These are phyloP conservation scores for Scomber japonicus DNA, from an alignment of 2,113 vertebrate species.

Conservation along the genomic window DNA sequence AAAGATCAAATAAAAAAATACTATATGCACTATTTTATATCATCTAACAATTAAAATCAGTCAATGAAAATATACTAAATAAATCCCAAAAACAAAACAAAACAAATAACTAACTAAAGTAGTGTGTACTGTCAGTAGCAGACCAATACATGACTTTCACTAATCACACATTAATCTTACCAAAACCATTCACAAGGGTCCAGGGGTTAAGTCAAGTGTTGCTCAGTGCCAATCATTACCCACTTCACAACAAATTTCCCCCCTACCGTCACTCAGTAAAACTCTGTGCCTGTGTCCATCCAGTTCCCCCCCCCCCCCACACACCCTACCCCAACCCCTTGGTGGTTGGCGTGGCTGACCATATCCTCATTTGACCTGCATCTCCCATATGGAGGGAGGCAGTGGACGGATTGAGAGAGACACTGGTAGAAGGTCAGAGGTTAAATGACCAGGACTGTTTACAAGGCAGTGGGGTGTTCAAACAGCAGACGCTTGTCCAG, in stretches of 20 bases:
- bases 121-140: not conserved
- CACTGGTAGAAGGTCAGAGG: slow-evolving; percentile 71
- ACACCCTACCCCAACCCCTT: not conserved
- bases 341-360: slow-evolving; percentile 40
- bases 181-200: not conserved
- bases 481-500: slow-evolving; percentile 41
- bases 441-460: slow-evolving; percentile 84
- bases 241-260: slow-evolving; percentile 57
- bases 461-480: slow-evolving; percentile 66
- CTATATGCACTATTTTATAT: too few species aligned
- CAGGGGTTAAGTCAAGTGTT: slow-evolving; percentile 25
- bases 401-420: slow-evolving; percentile 42
- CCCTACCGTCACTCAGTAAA: slow-evolving; percentile 33
- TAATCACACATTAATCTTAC: slow-evolving; percentile 18
- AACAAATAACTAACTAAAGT: not conserved
- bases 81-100: too few species aligned
- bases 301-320: not conserved
- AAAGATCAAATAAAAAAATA: too few species aligned
- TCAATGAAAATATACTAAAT: too few species aligned
- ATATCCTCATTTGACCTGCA: slow-evolving; percentile 74
- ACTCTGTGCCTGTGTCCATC: slow-evolving; percentile 40
- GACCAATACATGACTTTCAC: not conserved
- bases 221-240: slow-evolving; percentile 39
- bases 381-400: slow-evolving; percentile 64
- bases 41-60: not conserved